These are phyloP conservation scores for Oegoconia quadripuncta DNA, from an alignment of 2,888 invertebrate genomes.

Conservation along the genomic window DNA sequence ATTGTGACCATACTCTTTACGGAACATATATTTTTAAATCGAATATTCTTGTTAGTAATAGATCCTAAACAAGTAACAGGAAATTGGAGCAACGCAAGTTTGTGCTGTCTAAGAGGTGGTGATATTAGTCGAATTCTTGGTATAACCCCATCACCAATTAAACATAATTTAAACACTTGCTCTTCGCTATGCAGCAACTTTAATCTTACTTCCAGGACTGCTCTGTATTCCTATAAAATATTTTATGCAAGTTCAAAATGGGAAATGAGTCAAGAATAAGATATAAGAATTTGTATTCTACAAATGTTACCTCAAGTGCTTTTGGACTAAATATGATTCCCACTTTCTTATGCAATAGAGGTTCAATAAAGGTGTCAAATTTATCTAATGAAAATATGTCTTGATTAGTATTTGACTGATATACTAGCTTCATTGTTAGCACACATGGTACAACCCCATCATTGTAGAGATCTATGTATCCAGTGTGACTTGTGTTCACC, in stretches of 20 bases:
- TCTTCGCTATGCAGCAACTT: constrained; percentile 60
- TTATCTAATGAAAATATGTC: constrained; percentile 64
- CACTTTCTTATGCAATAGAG: constrained; percentile 58
- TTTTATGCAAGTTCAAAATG: neutral
- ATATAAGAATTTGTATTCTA: neutral
- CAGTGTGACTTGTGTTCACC: constrained; percentile 51
- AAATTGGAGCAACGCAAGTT: constrained; percentile 43
- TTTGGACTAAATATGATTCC: constrained; percentile 63
- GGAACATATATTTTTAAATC: constrained; percentile 55
- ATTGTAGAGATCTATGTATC: constrained; percentile 60
- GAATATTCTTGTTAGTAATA: constrained; percentile 42
- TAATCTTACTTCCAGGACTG: constrained; percentile 62
- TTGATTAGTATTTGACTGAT: constrained; percentile 50
- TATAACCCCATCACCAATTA: constrained; percentile 68
- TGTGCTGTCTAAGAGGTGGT: constrained; percentile 44
- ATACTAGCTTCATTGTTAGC: constrained; percentile 55
- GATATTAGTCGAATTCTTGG: constrained; percentile 55
- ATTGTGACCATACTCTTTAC: constrained; percentile 46
- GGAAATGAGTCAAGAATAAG: neutral
- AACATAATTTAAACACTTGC: constrained; percentile 60
- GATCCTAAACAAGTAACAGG: constrained; percentile 68
- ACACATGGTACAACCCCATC: constrained; percentile 65
- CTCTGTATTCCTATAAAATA: constrained; percentile 59
- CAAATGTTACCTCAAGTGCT: constrained; percentile 48
- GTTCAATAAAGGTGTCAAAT: constrained; percentile 62